phyloP scores from a whole-genome alignment of 2,113 vertebrate genomes.

The Misgurnus mizolepis region DNA sequence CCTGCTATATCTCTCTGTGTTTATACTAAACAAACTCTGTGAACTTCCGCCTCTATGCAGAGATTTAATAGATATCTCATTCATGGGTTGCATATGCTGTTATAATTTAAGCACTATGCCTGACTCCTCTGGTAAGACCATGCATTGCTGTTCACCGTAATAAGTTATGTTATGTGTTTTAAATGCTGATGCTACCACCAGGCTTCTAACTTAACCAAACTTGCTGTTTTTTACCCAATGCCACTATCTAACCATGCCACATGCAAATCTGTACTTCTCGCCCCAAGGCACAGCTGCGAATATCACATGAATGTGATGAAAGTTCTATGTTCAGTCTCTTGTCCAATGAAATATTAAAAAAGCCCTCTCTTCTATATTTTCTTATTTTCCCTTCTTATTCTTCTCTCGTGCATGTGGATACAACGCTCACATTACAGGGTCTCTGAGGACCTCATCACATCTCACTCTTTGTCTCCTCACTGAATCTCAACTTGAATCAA shows the following conservation, averaged over 20 bases:
- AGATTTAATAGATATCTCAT: neutral
- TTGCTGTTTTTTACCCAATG: neutral
- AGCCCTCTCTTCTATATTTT: conserved; percentile 36
- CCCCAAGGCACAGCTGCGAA: conserved; percentile 30
- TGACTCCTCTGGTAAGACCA: too few species aligned
- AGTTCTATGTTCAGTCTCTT: conserved; percentile 36
- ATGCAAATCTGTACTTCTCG: conserved; percentile 22
- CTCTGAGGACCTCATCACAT: conserved; percentile 33
- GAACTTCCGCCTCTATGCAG: conserved; percentile 7
- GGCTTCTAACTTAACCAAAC: too few species aligned
- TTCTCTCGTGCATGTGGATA: conserved; percentile 33
- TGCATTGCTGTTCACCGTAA: too few species aligned
- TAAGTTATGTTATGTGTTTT: too few species aligned
- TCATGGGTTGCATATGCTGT: neutral
- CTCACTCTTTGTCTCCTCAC: conserved; percentile 37
- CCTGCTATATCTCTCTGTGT: conserved; percentile 18
- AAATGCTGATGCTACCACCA: neutral
- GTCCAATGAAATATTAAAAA: conserved; percentile 55
- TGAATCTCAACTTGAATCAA: conserved; percentile 46
- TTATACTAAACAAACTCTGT: conserved; percentile 13
- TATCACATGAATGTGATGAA: conserved; percentile 47
- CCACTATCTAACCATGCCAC: neutral
- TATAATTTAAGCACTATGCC: too few species aligned
- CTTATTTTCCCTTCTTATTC: conserved; percentile 36
- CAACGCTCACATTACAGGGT: conserved; percentile 28